Evolutionary conservation across 2,113 vertebrate species (phyloP).

Genomic region (Xiphias gladius): DNA sequence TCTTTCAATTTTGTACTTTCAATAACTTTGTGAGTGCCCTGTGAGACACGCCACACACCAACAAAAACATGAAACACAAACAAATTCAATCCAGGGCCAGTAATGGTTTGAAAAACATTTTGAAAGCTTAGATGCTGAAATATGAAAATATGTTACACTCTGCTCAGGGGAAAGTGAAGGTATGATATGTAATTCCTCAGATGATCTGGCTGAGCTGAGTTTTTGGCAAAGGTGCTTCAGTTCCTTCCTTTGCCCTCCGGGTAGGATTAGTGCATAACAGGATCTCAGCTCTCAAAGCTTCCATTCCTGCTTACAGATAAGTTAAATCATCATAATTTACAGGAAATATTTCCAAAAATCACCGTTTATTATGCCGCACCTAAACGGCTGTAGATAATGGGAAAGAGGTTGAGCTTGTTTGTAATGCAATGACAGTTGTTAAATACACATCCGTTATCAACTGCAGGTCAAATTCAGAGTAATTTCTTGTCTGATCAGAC

Average conservation of each 20-base stretch:
- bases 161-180: conserved; percentile 28
- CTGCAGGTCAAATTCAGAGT: conserved; percentile 16
- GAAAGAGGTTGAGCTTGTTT: background rate
- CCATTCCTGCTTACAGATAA: conserved; percentile 37
- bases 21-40: conserved; percentile 6
- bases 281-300: conserved; percentile 57
- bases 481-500: conserved; percentile 29
- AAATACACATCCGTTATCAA: background rate
- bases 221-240: conserved; percentile 58
- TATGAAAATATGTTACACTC: conserved; percentile 40
- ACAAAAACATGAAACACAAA: conserved; percentile 6
- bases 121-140: conserved; percentile 31
- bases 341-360: conserved; percentile 25
- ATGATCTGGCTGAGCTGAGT: conserved; percentile 37
- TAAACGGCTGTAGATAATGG: conserved; percentile 24
- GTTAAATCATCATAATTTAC: conserved; percentile 53
- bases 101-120: conserved; percentile 20
- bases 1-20: conserved; percentile 16
- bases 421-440: conserved; percentile 6
- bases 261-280: conserved; percentile 62
- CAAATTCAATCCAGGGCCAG: conserved; percentile 31
- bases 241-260: conserved; percentile 40
- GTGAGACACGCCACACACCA: background rate
- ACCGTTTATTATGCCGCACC: background rate
- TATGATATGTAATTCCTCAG: conserved; percentile 34